phyloP scores from a whole-genome alignment of 2,797 vertebrate species.

The Perodicticus potto region DNA sequence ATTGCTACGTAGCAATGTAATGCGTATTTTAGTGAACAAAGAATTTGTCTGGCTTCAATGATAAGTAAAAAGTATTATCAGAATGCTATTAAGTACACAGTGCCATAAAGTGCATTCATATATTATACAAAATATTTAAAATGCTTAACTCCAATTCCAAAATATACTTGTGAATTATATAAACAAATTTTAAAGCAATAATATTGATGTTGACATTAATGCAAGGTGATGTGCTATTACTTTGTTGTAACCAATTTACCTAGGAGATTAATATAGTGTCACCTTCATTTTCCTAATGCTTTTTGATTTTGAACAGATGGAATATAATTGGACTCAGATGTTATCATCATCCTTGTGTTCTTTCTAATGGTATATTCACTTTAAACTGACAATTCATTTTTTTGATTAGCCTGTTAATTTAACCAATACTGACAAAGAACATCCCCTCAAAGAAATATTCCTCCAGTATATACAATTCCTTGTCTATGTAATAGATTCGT shows the following conservation, averaged over 20 bases:
- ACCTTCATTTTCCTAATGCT: slow-evolving; percentile 15
- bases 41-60: not conserved
- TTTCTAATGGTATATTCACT: not conserved
- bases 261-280: not conserved
- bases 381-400: slow-evolving; percentile 14
- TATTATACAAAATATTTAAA: not conserved
- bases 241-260: not conserved
- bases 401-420: not conserved
- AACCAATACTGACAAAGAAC: not conserved
- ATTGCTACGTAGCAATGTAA: not conserved
- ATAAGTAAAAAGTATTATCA: not conserved
- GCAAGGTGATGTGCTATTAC: not conserved
- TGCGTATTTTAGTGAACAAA: not conserved
- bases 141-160: not conserved
- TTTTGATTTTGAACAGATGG: slow-evolving; percentile 27
- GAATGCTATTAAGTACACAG: not conserved
- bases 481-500: too few species aligned
- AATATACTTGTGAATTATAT: not conserved
- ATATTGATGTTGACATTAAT: not conserved
- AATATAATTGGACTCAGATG: not conserved
- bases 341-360: not conserved
- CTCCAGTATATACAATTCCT: not conserved
- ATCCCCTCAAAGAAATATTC: not conserved
- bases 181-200: not conserved
- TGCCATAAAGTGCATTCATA: not conserved